phyloP scores from a whole-genome alignment of 2,797 vertebrate species.

The Brotula barbata region DNA sequence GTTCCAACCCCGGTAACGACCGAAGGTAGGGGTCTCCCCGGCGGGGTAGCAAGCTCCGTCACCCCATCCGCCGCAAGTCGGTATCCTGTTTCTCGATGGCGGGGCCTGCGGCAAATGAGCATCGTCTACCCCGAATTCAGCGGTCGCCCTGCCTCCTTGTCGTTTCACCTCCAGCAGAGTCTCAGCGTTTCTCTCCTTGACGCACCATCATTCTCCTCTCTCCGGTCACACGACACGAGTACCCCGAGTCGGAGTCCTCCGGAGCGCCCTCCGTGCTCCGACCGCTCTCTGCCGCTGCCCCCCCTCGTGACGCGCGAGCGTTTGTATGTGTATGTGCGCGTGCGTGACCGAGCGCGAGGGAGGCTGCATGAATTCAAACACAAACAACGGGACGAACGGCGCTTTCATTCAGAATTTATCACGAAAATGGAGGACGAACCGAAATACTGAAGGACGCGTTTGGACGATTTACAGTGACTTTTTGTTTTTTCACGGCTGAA shows the following conservation, averaged over 20 bases:
- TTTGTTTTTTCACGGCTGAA: conserved; percentile 13
- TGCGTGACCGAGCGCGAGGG: conserved; percentile 19
- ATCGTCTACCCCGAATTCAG: conserved; percentile 56
- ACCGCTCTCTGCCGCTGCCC: neutral
- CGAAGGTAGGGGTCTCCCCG: conserved; percentile 76
- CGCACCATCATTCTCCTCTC: neutral
- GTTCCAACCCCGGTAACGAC: conserved; percentile 74
- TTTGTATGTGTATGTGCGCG: neutral
- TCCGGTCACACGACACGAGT: conserved; percentile 12
- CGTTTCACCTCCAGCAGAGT: conserved; percentile 14
- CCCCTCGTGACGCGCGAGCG: conserved; percentile 25
- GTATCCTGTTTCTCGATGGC: conserved; percentile 74
- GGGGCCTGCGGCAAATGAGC: conserved; percentile 76
- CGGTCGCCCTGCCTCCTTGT: conserved; percentile 10
- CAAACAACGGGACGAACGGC: neutral
- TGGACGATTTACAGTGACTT: neutral
- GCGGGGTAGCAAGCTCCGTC: conserved; percentile 76
- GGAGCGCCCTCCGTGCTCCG: conserved; percentile 9
- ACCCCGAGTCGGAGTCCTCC: conserved; percentile 34
- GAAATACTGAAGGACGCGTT: neutral
- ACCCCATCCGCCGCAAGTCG: conserved; percentile 82
- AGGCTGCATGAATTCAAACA: conserved; percentile 1
- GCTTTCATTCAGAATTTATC: too few relatives aligned
- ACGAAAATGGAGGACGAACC: neutral
- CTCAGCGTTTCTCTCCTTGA: neutral